These are phyloP conservation scores for Cryptotis parvus DNA, from an alignment of 2,113 vertebrate genomes.

Conservation along the genomic window DNA sequence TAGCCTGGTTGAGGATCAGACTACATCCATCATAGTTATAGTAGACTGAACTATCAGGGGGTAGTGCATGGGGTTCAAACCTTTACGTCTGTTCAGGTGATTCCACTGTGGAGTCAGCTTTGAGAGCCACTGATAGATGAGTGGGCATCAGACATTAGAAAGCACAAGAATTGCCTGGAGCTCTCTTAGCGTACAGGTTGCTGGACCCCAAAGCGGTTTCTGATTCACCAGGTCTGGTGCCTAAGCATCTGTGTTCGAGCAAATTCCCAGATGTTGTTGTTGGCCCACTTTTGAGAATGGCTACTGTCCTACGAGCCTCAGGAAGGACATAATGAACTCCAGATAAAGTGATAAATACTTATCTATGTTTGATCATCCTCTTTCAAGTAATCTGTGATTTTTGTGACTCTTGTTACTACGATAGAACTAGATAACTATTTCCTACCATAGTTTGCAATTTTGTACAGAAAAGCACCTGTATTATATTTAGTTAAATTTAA, in stretches of 20 bases:
- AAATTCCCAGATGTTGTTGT: background rate
- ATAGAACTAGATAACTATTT: background rate
- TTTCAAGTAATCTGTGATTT: background rate
- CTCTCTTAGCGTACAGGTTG: background rate
- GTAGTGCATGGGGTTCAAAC: no score
- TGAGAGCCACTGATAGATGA: no score
- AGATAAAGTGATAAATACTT: background rate
- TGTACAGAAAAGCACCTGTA: background rate
- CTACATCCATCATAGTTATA: no score
- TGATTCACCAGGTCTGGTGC: background rate
- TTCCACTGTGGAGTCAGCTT: no score
- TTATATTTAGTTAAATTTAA: background rate
- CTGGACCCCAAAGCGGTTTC: no score
- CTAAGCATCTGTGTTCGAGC: background rate
- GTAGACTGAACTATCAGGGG: no score
- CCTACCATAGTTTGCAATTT: background rate
- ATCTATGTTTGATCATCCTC: rapidly evolving
- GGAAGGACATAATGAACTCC: no score
- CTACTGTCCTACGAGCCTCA: background rate
- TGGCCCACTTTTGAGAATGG: background rate
- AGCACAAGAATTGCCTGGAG: background rate
- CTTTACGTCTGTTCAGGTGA: no score
- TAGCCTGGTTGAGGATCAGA: no score
- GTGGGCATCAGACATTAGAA: background rate
- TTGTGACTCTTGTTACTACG: background rate